Evolutionary conservation across 2,888 invertebrate species (phyloP).

Genomic region (Notocelia uddmanniana): DNA sequence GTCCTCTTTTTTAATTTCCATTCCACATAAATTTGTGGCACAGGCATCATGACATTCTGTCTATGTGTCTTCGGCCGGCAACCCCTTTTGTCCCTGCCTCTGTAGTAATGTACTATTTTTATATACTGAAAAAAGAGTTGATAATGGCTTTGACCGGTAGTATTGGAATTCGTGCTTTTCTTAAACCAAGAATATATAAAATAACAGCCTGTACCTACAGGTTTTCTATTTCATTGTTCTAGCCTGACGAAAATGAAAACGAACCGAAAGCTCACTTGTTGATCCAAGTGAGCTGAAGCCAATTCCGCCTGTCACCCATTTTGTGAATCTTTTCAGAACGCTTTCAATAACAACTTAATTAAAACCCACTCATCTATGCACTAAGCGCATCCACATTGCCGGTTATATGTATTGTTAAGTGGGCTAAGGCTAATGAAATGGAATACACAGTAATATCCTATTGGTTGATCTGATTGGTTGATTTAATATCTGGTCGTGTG

Average conservation of each 20-base stretch:
- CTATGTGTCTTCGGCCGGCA: no score
- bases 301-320: constrained; percentile 18
- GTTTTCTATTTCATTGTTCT: constrained; percentile 6
- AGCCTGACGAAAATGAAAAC: constrained; percentile 10
- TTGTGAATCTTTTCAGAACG: background rate
- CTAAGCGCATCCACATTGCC: background rate
- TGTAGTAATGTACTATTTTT: no score
- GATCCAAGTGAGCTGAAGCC: constrained; percentile 5
- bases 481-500: background rate
- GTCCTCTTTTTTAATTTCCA: no score
- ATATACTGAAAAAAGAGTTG: no score
- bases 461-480: no score
- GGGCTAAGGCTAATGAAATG: background rate
- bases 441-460: background rate
- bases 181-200: no score
- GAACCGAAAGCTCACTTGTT: constrained; percentile 22
- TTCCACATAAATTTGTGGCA: no score
- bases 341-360: background rate
- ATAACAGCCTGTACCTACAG: background rate
- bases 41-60: no score
- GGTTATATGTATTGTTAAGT: background rate
- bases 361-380: background rate
- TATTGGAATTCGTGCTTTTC: no score
- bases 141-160: no score
- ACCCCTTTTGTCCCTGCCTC: no score